Percentiles rank a stretch among this genome's conserved stretches.
These are phyloP conservation scores for Eupeodes latifasciatus DNA, from an alignment of 2,888 invertebrate species.

Conservation along the genomic window DNA sequence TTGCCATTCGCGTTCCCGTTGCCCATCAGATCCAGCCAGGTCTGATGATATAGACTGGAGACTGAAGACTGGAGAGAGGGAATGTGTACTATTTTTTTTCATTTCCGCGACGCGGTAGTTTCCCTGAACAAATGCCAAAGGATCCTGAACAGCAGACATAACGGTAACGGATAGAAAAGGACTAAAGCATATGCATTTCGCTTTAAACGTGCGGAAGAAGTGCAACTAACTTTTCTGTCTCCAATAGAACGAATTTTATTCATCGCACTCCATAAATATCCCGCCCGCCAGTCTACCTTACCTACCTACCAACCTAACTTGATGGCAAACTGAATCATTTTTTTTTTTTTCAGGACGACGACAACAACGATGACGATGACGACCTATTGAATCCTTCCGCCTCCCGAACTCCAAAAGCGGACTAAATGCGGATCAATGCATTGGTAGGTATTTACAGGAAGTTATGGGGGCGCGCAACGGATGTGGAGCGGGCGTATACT, in stretches of 20 bases:
- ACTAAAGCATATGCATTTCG: conserved; percentile 51
- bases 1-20: no score
- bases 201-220: conserved; percentile 72
- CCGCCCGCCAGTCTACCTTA: neutral
- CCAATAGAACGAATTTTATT: conserved; percentile 74
- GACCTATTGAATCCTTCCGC: conserved; percentile 2
- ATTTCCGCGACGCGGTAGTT: conserved; percentile 34
- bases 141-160: conserved; percentile 27
- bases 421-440: conserved; percentile 58
- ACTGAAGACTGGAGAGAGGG: neutral
- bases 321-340: conserved; percentile 52
- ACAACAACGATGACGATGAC: no score
- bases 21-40: no score
- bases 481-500: neutral
- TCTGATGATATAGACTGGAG: no score
- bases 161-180: conserved; percentile 20
- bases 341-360: neutral
- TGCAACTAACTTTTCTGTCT: conserved; percentile 76
- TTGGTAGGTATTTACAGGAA: neutral
- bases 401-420: conserved; percentile 7
- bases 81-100: neutral
- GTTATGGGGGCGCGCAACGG: conserved; percentile 9
- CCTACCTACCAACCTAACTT: conserved; percentile 17
- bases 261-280: conserved; percentile 76
- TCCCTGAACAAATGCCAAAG: conserved; percentile 10